Percentiles rank a stretch among this genome's conserved stretches.
phyloP scores from a whole-genome alignment of 2,888 invertebrate genomes.

The Drosophila antonietae region DNA sequence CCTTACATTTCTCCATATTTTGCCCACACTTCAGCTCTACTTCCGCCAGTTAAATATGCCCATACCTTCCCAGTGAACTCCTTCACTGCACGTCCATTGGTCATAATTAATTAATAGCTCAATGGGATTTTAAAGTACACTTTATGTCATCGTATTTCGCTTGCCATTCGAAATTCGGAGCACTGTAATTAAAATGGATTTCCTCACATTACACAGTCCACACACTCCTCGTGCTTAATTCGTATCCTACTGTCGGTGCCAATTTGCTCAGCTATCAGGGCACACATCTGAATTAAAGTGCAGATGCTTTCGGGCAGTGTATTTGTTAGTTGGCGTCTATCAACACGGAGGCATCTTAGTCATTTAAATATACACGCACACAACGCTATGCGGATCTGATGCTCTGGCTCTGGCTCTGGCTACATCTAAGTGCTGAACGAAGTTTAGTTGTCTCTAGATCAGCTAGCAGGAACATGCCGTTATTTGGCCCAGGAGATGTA shows the following conservation, averaged over 20 bases:
- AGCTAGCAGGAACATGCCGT: constrained; percentile 26
- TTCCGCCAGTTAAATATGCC: background rate
- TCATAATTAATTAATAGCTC: constrained; percentile 34
- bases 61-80: no score
- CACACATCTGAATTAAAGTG: constrained; percentile 8
- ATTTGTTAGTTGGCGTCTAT: constrained; percentile 50
- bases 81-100: background rate
- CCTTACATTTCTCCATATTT: background rate
- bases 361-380: constrained; percentile 65
- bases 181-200: constrained; percentile 45
- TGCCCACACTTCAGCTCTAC: background rate
- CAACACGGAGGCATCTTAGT: constrained; percentile 61
- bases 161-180: constrained; percentile 25
- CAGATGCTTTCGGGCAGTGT: constrained; percentile 46
- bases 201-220: background rate
- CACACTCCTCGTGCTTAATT: background rate
- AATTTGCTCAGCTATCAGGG: constrained; percentile 19
- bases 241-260: background rate
- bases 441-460: constrained; percentile 40
- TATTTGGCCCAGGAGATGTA: constrained; percentile 48
- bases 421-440: constrained; percentile 40
- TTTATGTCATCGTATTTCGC: constrained; percentile 12
- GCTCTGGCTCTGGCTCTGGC: constrained; percentile 21
- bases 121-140: constrained; percentile 17
- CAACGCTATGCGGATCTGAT: constrained; percentile 26